Base-by-base conservation (phyloP, 1,140 invertebrate genomes). In the Panagrolaimus sp. region DNA sequence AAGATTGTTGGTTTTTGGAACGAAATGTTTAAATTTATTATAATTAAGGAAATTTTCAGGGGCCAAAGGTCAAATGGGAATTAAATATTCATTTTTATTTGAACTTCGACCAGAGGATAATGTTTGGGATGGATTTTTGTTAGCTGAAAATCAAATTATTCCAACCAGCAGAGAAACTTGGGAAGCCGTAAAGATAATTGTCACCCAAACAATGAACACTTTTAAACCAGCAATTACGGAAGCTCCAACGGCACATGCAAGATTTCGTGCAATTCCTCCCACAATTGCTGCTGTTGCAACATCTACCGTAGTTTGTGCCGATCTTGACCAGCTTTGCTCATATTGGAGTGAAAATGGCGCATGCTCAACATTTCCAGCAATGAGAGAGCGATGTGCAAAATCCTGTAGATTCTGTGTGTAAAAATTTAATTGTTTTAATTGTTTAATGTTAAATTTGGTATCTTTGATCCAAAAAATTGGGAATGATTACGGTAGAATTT, bases 21-120 rank as follows among this genome's bases (percentile, higher is more conserved):
- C n/a, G n/a, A n/a, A n/a, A n/a, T n/a, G n/a, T n/a, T n/a, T n/a
- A n/a, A n/a, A n/a, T n/a, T n/a, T n/a, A n/a, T n/a, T n/a, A n/a
- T n/a, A n/a, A n/a, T n/a, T n/a, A n/a, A n/a, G n/a, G n/a, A n/a
- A n/a, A n/a, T n/a, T n/a, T n/a, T n/a, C n/a, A n/a, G n/a, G 32
- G 91, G 92, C 91, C 0, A 82, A 82, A 68, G 82, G 82, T 28
- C 91, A 84, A 43, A 85, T 84, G 63, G 86, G 86, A 63, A 77
- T 94, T 69, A 93, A 93, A 83, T 94, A 94, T 79, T 85, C 91
- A 0, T 96, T 90, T 83, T 91, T 92, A 0, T 85, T 95, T 66
- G 93, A 96, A 85, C 86, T 96, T 28, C 87, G 90, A 55, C 80
- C 80, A 3, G 80, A 83, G 64, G 93, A 96, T 81, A 90, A 88